Base-by-base conservation (phyloP, 2,797 vertebrate species). In the Sebastes nivosus region DNA sequence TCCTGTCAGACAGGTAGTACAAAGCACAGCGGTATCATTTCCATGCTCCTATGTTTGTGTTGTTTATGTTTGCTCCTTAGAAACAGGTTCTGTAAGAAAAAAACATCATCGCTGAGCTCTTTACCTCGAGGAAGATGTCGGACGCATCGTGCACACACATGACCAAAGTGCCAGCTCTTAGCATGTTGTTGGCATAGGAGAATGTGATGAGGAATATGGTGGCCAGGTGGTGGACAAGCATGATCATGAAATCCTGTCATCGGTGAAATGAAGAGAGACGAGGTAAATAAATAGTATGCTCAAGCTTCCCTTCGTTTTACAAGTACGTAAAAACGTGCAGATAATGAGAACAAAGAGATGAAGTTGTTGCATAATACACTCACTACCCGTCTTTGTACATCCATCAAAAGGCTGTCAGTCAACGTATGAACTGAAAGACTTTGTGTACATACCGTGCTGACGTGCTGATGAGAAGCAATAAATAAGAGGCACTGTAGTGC, bases 161-260 rank as follows among this genome's bases (percentile, higher is more conserved):
- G 89, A 99, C 95, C 94, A 99, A 88, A 18, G 96, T 97, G 11
- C 99, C 99, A 27, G 96, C 96, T 27, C 98, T 95, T 72, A 97
- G 90, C 98, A 99, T 99, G 92, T 99, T 99, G 94, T 97, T 99
- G 81, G 96, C 94, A 5, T 98, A 99, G 5, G 99, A 99, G 93
- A 98, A 98, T 0, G 96, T 97, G 87, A 99, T 97, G 84, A 99
- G 97, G 4, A 93, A 90, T 34, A 99, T 95, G 5, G 97, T 96
- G 84, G 96, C 96, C 93, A 99, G 89, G 81, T 99, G 98, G 94
- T 99, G 98, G 70, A 99, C 91, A 12, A 99, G 97, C 98, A 99
- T 99, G 73, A 99, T 96, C 81, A 98, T 77, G 89, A 99, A 99
- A 88, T 99, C 99, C 99, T 99, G 79, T 81, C 65, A 72, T 72